Evolutionary conservation across 2,113 vertebrate species (phyloP).

Genomic region (Entosphenus tridentatus): DNA sequence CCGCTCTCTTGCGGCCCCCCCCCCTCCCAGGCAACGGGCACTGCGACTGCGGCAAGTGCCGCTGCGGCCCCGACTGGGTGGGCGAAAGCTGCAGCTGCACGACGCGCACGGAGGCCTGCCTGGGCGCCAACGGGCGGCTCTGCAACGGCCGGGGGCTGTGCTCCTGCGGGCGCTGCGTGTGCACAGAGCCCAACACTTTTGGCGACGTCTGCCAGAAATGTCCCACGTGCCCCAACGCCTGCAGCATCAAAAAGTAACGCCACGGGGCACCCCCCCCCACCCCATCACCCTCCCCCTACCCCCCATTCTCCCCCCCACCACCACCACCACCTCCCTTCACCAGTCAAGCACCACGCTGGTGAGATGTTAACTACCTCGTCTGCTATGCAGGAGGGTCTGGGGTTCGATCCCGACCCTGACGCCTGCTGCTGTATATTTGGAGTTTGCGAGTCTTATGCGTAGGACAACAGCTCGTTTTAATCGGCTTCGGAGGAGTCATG

Average conservation of each 20-base stretch:
- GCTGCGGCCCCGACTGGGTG: conserved; percentile 52
- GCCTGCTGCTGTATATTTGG: too few species aligned
- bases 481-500: too few species aligned
- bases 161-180: conserved; percentile 49
- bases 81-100: conserved; percentile 72
- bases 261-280: not conserved
- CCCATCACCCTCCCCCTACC: not conserved
- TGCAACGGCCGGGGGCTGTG: conserved; percentile 61
- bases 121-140: conserved; percentile 40
- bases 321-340: conserved; percentile 1
- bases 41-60: conserved; percentile 57
- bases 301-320: not conserved
- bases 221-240: conserved; percentile 68
- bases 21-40: conserved; percentile 39
- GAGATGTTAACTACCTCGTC: too few species aligned
- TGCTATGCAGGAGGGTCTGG: too few species aligned
- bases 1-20: not conserved
- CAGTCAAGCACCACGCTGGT: too few species aligned
- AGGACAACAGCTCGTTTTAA: too few species aligned
- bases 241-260: conserved; percentile 66
- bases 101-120: conserved; percentile 47
- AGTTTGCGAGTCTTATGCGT: too few species aligned
- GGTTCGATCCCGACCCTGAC: too few species aligned
- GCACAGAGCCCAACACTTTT: conserved; percentile 58
- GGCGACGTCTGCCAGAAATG: conserved; percentile 76